Evolutionary conservation across 2,113 vertebrate species (phyloP), one percentile per base, ranked within the genome.

Genomic region (Psilopsiagon aymara): DNA sequence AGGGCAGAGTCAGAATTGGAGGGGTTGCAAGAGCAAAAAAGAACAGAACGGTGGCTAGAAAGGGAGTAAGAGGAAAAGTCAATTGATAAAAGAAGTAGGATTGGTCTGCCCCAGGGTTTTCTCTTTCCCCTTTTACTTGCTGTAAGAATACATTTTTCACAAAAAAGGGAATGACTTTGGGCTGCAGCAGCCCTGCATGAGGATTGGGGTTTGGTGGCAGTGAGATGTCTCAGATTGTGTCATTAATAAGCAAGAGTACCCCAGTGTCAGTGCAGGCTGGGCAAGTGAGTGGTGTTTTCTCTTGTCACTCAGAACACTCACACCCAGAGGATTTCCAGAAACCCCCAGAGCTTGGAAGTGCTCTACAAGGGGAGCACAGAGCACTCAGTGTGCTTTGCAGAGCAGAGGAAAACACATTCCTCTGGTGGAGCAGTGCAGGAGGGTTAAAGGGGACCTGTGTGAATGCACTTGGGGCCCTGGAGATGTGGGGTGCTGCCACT

Each of bases 161-260:
- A 31, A 11, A 9, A 39, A 27, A 25, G 13, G 4, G 2, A 29
- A 14, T 33, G 18, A 15, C 20, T 71, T 69, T 12, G 33, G 29
- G 27, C 28, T 11, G 5, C 29, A 52, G 46, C 1, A 14, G 29
- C 23, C 41, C 25, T 1, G 0, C 2, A 0, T 28, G 14, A 76
- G 28, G 47, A 18, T 8, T 64, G 29, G 62, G 81, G 46, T 23
- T 67, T 35, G 79, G 19, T 35, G 79, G 19, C 64, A 43, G 33
- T 53, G 78, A 60, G 39, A 6, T 68, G 35, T 47, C 39, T 80
- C 68, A 43, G 51, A 23, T 6, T 17, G 2, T 4, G 4, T 51
- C 28, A 7, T 4, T 63, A 28, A 24, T 21, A 35, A 74, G 16
- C 16, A 57, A 5, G 17, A 52, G 10, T 24, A 9, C 29, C 15